phyloP scores from a whole-genome alignment of 2,888 invertebrate species.

The Lasioglossum leucozonium region DNA sequence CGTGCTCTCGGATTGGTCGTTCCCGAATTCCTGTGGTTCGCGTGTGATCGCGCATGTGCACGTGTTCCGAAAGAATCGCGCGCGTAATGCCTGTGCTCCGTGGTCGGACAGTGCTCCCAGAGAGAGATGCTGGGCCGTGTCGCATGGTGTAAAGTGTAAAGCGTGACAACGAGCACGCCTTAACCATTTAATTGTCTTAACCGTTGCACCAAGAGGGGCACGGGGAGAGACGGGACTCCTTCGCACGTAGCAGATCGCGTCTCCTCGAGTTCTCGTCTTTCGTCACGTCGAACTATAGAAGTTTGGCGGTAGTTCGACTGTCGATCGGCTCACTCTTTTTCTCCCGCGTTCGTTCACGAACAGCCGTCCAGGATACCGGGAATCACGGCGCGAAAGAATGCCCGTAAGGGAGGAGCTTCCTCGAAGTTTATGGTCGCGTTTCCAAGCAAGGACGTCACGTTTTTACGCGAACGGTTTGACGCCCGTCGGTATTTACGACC shows the following conservation, averaged over 20 bases:
- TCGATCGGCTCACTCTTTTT: not conserved
- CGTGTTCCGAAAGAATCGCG: not conserved
- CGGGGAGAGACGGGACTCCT: not conserved
- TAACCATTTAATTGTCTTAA: conserved; percentile 55
- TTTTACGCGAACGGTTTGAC: conserved; percentile 41
- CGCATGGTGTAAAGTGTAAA: conserved; percentile 32
- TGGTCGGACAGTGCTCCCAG: not conserved
- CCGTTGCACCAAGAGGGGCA: conserved; percentile 25
- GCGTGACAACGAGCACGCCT: conserved; percentile 48
- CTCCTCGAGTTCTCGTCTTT: not conserved
- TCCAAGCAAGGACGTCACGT: conserved; percentile 38
- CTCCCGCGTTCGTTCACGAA: not conserved
- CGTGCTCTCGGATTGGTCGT: not conserved
- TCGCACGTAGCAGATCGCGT: conserved; percentile 27
- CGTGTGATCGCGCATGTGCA: not conserved
- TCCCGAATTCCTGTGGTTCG: not conserved
- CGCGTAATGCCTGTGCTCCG: conserved; percentile 15
- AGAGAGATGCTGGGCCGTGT: conserved; percentile 1
- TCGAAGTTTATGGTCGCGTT: conserved; percentile 23
- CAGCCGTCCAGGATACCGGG: conserved; percentile 22
- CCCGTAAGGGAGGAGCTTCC: conserved; percentile 31
- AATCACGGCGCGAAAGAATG: conserved; percentile 45
- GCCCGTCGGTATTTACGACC: conserved; percentile 20
- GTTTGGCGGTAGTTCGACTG: not conserved
- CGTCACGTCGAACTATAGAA: not conserved